Base-by-base conservation (phyloP, 2,113 vertebrate species). In the Corydoras maculifer region DNA sequence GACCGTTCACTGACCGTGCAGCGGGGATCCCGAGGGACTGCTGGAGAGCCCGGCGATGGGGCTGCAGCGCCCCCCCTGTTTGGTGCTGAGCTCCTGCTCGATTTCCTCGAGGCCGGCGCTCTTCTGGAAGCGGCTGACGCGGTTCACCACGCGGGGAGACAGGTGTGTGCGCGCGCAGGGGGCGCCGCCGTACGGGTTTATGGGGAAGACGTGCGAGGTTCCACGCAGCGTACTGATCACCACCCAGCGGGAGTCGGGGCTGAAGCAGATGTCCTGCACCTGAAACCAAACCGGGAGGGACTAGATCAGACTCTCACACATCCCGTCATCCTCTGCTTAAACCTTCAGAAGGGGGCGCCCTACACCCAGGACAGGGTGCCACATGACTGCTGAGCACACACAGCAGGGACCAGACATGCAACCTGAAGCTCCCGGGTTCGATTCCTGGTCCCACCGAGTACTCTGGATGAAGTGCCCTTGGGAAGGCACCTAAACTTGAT, bases 201-300 rank as follows among this genome's bases (percentile, higher is more conserved):
- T 91, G 15, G 97, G 95, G 60, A 99, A 99, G 0, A 98, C 96
- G 0, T 99, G 97, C 4, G 95, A 95, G 2, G 96, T 99, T 68
- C 97, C 97, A 0, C 97, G 92, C 0, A 99, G 93, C 0, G 97
- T 99, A 84, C 95, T 98, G 82, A 98, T 89, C 74, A 95, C 95
- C 31, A 96, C 96, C 97, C 97, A 99, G 57, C 96, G 94, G 76
- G 95, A 96, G 84, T 99, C 97, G 18, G 93, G 95, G 87, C 95
- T 99, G 87, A 99, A 98, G 81, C 94, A 96, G 86, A 99, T 98
- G 60, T 99, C 97, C 79, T 99, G 97, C 0, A 99, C 97, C 97
- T 99, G 83, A 53, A 14, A 53, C 51, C 5, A 3, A 53, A 3
- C 10, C 35, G 9, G 51, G 3, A 53, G 9, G 13, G 3, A 53